Base-by-base conservation (phyloP, 2,113 vertebrate genomes). In the Sinocyclocheilus anophthalmus region DNA sequence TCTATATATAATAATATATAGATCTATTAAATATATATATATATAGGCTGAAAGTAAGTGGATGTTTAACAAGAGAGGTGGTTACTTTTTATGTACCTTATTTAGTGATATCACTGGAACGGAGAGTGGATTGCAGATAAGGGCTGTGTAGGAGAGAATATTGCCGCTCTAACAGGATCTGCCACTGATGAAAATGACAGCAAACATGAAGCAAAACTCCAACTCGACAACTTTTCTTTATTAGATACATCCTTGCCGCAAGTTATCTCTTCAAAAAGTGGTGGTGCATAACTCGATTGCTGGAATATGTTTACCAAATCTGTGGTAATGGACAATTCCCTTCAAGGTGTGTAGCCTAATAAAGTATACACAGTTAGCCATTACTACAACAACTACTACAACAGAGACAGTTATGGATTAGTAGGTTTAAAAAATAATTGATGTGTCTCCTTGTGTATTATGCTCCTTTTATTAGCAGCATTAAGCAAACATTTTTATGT, bases 141-240 rank as follows among this genome's bases (percentile, higher is more conserved):
- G 72, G 13, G 22, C 72, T 75, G 45, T 55, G 76, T 26, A 55
- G n/a, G 42, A 75, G 45, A 76, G 45, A 77, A 55, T 16, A 78
- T 33, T 11, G 16, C 26, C 0, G 50, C 26, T 55, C 48, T 50
- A 77, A 77, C 24, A 77, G 26, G 76, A 77, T 78, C 50, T 1
- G 20, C 76, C 76, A 37, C 26, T 30, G 50, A 78, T 57, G 76
- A 57, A 26, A 78, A 78, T n/a, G 13, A 6, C 50, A 57, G 50
- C 26, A 9, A 57, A 37, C 20, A 7, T 3, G 5, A 30, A 78
- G 50, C 26, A 55, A 78, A 78, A 57, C 50, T 78, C 26, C 48
- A 33, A 7, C 45, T 30, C 14, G 4, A 30, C 26, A 77, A 77
- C 16, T 33, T 33, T 16, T 14, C 14, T 77, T 53, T 33, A 53